phyloP scores from a whole-genome alignment of 2,113 vertebrate genomes.

The Formicarius rufipectus region DNA sequence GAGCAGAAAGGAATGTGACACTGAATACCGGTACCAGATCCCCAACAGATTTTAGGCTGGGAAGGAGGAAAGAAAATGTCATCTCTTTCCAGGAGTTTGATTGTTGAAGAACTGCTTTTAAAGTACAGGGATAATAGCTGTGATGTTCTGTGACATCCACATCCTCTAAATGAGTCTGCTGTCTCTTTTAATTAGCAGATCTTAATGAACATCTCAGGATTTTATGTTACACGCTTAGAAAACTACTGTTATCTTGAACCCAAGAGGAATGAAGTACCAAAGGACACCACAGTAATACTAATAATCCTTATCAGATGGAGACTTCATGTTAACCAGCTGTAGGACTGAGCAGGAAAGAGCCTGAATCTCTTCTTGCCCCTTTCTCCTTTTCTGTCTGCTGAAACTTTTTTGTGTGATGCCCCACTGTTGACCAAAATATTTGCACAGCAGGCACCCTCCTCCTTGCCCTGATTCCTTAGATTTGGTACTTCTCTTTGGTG shows the following conservation, averaged over 20 bases:
- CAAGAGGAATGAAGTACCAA: background rate
- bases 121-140: background rate
- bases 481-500: background rate
- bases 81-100: background rate
- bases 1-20: background rate
- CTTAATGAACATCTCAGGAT: background rate
- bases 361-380: background rate
- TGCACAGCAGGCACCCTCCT: background rate
- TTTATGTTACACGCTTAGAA: background rate
- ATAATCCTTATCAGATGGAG: background rate
- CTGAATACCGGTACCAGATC: background rate
- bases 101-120: background rate
- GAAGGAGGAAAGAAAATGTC: background rate
- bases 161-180: background rate
- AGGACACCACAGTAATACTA: background rate
- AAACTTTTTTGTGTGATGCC: background rate
- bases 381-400: background rate
- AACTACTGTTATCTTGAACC: background rate
- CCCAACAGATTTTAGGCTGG: background rate
- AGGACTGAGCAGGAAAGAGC: background rate
- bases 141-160: background rate
- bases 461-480: background rate
- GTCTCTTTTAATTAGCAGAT: background rate
- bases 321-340: background rate
- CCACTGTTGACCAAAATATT: background rate